Conservation (phyloP, 2,797 vertebrate species). For the Acanthurus leucopareius region DNA sequence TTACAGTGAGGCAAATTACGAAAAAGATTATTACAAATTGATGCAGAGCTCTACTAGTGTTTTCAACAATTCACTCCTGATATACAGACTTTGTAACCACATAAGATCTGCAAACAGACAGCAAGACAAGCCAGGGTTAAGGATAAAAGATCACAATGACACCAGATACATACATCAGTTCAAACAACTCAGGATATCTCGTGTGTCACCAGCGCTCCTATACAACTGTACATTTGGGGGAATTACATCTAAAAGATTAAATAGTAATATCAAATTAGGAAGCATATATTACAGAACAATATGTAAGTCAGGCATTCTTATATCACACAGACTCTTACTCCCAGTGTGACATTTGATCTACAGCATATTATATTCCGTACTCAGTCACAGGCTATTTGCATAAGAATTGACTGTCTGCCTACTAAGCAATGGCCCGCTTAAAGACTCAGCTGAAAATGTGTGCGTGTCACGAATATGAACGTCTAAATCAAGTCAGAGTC, state of each 20-base stretch:
- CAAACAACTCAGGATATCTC: conserved; percentile 56
- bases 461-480: conserved; percentile 82
- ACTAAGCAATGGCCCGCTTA: conserved; percentile 83
- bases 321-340: conserved; percentile 84
- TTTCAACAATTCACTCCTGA: neutral
- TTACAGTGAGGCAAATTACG: neutral
- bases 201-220: conserved; percentile 38
- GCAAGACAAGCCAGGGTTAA: conserved; percentile 14
- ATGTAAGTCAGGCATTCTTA: conserved; percentile 86
- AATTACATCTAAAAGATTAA: conserved; percentile 80
- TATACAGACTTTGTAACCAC: neutral
- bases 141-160: conserved; percentile 27
- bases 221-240: conserved; percentile 60
- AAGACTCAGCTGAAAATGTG: conserved; percentile 83
- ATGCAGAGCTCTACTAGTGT: neutral
- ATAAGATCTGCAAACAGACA: conserved; percentile 16
- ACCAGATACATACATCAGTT: conserved; percentile 31
- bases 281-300: conserved; percentile 84
- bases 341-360: conserved; percentile 87
- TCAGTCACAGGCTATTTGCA: conserved; percentile 84
- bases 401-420: conserved; percentile 85
- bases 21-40: neutral
- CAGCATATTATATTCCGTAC: conserved; percentile 82
- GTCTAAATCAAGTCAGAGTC: conserved; percentile 81
- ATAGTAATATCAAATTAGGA: conserved; percentile 82